phyloP scores from a whole-genome alignment of 2,797 vertebrate species.

The Schizopygopsis pylzovi region DNA sequence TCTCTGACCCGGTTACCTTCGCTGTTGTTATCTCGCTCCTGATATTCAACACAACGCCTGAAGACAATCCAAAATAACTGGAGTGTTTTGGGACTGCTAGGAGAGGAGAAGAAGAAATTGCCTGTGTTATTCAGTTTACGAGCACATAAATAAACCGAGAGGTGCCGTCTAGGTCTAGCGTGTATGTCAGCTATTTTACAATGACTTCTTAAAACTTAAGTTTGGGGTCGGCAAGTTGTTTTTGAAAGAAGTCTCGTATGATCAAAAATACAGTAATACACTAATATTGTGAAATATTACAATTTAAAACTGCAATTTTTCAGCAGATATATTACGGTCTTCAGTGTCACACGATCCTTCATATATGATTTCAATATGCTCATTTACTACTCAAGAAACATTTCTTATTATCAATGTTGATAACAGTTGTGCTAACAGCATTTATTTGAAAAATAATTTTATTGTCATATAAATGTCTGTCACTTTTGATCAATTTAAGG shows the following conservation, averaged over 20 bases:
- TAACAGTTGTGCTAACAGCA: background rate
- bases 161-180: background rate
- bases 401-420: background rate
- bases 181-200: background rate
- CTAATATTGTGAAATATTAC: background rate
- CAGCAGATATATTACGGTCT: background rate
- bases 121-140: background rate
- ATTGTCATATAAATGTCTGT: background rate
- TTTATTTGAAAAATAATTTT: background rate
- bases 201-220: too few relatives aligned
- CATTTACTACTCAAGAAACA: background rate
- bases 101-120: background rate
- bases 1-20: constrained; percentile 6
- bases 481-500: background rate
- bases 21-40: constrained; percentile 21
- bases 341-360: background rate
- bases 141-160: background rate
- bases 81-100: constrained; percentile 25
- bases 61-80: constrained; percentile 18
- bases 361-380: too few relatives aligned
- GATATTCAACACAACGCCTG: constrained; percentile 13
- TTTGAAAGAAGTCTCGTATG: background rate
- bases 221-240: background rate
- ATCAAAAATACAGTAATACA: background rate
- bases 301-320: background rate